A percentile compares a stretch with the other conserved stretches of the same genome.
These are phyloP conservation scores for Alethe diademata DNA, from an alignment of 2,113 vertebrate genomes.

Conservation along the genomic window DNA sequence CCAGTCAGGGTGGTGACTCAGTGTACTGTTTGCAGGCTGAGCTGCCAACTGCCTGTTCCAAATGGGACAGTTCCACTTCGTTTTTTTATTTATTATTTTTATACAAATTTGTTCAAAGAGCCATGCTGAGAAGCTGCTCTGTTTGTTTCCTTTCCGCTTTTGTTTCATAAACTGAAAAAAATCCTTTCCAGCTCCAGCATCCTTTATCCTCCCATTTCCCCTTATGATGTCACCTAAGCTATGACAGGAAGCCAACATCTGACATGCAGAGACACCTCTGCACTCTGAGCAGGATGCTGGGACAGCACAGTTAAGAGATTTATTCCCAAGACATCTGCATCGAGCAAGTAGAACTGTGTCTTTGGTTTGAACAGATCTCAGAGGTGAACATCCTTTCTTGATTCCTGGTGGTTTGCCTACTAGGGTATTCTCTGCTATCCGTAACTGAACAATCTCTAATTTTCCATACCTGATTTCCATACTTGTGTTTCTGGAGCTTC, in stretches of 20 bases:
- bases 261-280: conserved; percentile 49
- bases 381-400: background rate
- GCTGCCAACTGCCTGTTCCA: conserved; percentile 28
- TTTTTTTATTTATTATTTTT: conserved; percentile 43
- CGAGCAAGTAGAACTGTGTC: background rate
- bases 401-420: background rate
- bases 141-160: conserved; percentile 66
- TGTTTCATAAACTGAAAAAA: conserved; percentile 63
- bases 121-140: conserved; percentile 48
- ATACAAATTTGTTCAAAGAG: conserved; percentile 39
- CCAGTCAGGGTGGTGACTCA: conserved; percentile 34
- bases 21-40: conserved; percentile 26
- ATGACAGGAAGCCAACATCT: conserved; percentile 54
- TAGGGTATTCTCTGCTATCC: background rate
- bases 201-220: conserved; percentile 67
- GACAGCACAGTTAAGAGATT: conserved; percentile 16
- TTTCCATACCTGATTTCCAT: background rate
- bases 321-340: conserved; percentile 37
- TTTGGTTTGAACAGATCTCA: background rate
- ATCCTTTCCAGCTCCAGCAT: conserved; percentile 48
- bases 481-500: background rate
- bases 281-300: conserved; percentile 58
- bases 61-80: conserved; percentile 36
- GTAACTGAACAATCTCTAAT: background rate
- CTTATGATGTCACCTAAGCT: conserved; percentile 59